A percentile compares a stretch with the other conserved stretches of the same genome.
Conservation (phyloP, 2,797 vertebrate genomes). For the Semaprochilodus insignis region DNA sequence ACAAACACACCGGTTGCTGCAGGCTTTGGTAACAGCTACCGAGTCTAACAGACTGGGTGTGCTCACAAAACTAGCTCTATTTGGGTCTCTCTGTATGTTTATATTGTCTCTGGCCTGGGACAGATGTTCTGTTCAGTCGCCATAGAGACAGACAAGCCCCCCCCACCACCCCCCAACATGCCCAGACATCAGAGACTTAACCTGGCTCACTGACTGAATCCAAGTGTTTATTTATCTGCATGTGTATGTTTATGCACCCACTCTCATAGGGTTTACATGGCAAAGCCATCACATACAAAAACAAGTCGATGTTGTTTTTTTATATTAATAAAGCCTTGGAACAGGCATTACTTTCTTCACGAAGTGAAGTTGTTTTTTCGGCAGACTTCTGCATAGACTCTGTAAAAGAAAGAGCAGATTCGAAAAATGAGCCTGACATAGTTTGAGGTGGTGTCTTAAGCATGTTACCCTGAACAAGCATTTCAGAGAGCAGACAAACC, state of each 20-base stretch:
- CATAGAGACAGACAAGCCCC: conserved; percentile 21
- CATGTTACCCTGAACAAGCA: neutral
- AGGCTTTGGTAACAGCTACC: neutral
- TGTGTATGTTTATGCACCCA: neutral
- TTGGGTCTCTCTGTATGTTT: conserved; percentile 4
- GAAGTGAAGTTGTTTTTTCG: neutral
- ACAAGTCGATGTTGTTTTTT: neutral
- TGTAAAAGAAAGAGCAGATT: no score
- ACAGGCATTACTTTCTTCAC: neutral
- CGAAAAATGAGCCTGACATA: neutral
- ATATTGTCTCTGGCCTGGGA: conserved; percentile 12
- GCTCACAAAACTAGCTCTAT: conserved; percentile 12
- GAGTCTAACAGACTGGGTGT: neutral
- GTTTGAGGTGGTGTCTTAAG: neutral
- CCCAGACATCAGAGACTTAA: conserved; percentile 11
- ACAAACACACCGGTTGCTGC: neutral
- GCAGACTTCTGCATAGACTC: no score
- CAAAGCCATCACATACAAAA: neutral
- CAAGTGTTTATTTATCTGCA: conserved; percentile 22
- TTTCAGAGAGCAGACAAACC: no score
- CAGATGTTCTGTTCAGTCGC: conserved; percentile 28
- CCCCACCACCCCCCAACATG: no score
- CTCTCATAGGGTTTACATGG: neutral
- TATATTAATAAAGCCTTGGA: neutral
- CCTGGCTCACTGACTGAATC: neutral